A percentile compares a stretch with the other conserved stretches of the same genome.
phyloP scores from a whole-genome alignment of 1,140 invertebrate species.

The Notospermus geniculatus region DNA sequence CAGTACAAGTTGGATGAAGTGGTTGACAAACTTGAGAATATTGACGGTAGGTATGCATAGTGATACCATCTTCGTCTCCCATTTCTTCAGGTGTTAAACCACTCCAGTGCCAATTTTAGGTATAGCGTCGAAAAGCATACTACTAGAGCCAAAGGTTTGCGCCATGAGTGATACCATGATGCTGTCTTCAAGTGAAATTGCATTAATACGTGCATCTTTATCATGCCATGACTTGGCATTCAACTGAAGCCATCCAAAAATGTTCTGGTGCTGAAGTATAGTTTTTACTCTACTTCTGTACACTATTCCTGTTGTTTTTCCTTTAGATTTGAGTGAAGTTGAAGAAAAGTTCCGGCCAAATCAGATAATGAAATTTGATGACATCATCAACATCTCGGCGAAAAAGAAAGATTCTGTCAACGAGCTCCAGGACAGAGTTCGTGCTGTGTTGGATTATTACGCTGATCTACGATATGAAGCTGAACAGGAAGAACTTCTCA shows the following conservation, averaged over 20 bases:
- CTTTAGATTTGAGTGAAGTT: slow-evolving; percentile 46
- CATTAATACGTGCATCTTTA: no score
- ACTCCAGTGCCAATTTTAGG: no score
- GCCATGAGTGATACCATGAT: no score
- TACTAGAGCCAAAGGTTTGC: background rate
- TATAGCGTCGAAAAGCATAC: no score
- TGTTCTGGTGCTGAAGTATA: no score
- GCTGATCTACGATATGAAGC: slow-evolving; percentile 16
- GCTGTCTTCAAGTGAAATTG: no score
- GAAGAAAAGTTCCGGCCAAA: slow-evolving; percentile 68
- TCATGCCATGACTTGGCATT: no score
- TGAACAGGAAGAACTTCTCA: no score
- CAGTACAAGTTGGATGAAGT: slow-evolving; percentile 30
- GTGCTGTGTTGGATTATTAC: slow-evolving; percentile 41
- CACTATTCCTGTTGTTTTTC: slow-evolving; percentile 16
- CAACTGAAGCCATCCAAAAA: no score
- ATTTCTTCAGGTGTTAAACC: no score
- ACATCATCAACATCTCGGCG: slow-evolving; percentile 54
- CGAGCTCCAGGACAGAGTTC: slow-evolving; percentile 36
- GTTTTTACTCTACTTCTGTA: background rate
- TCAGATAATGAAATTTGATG: slow-evolving; percentile 68
- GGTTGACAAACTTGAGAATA: slow-evolving; percentile 33
- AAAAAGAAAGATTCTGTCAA: slow-evolving; percentile 34
- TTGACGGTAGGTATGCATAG: slow-evolving; percentile 36
- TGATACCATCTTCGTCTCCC: background rate